phyloP scores from a whole-genome alignment of 2,113 vertebrate species.

The Hydropotes inermis region DNA sequence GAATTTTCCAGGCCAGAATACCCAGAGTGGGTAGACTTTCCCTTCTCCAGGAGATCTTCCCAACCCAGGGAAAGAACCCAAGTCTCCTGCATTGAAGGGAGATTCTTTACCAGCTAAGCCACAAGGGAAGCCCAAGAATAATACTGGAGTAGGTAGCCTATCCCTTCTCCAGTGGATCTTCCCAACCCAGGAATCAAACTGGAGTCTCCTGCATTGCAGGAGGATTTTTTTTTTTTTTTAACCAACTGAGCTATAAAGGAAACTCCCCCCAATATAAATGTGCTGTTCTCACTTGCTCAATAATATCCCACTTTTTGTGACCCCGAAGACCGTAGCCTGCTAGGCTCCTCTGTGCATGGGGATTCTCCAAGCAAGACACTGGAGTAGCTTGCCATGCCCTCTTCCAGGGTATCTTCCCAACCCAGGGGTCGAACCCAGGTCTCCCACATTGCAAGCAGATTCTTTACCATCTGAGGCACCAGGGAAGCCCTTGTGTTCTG shows the following conservation, averaged over 20 bases:
- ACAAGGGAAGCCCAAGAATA: too few relatives aligned
- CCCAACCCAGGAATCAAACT: too few relatives aligned
- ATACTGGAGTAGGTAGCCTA: too few relatives aligned
- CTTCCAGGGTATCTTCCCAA: neutral
- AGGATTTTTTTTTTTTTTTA: neutral
- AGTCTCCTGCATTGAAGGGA: neutral
- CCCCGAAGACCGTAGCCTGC: neutral
- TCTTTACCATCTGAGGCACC: neutral
- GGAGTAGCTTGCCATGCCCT: neutral
- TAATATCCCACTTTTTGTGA: neutral
- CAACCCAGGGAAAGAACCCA: fast-evolving
- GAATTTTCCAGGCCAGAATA: neutral
- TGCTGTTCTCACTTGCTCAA: neutral
- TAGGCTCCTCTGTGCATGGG: neutral
- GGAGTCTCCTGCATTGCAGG: neutral
- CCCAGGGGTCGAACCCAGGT: neutral
- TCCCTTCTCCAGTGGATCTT: too few relatives aligned
- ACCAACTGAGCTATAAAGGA: neutral
- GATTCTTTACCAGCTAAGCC: too few relatives aligned
- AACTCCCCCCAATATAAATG: neutral
- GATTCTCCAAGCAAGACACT: neutral
- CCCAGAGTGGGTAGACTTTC: neutral
- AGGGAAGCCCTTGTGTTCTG: neutral
- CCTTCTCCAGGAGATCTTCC: neutral
- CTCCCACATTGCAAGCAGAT: neutral